Evolutionary conservation across 2,888 invertebrate species (phyloP).

Genomic region (Sicus ferrugineus): DNA sequence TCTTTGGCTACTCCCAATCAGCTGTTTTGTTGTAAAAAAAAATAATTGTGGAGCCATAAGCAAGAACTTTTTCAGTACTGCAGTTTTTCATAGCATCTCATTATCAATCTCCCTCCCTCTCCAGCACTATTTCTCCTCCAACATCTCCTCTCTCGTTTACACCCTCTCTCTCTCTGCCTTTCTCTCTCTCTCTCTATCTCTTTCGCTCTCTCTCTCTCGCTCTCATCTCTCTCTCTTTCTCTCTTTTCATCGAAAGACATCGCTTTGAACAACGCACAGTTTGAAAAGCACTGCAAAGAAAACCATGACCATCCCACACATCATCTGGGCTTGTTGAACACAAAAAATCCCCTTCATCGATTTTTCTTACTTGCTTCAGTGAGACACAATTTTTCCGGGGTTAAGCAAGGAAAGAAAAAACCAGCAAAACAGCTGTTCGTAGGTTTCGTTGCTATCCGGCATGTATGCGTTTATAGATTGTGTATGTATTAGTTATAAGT

Average conservation of each 20-base stretch:
- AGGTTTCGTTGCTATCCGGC: slow-evolving; percentile 14
- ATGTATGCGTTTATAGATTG: not conserved
- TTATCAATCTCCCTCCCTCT: too few relatives aligned
- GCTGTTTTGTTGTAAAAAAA: not conserved
- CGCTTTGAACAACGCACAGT: slow-evolving; percentile 12
- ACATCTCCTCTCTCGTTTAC: not conserved
- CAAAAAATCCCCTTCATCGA: slow-evolving; percentile 27
- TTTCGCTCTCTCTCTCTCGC: not conserved
- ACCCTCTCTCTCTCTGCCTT: not conserved
- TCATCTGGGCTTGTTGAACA: slow-evolving; percentile 39
- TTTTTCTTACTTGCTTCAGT: slow-evolving; percentile 33
- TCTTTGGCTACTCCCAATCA: not conserved
- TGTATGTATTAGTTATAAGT: not conserved
- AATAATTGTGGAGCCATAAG: too few relatives aligned
- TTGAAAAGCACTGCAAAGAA: slow-evolving; percentile 26
- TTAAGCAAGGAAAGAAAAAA: slow-evolving; percentile 14
- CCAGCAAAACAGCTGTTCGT: slow-evolving; percentile 31
- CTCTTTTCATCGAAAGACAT: slow-evolving; percentile 13
- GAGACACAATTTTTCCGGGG: slow-evolving; percentile 30
- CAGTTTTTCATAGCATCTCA: too few relatives aligned
- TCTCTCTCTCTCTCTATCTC: not conserved
- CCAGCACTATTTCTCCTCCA: too few relatives aligned
- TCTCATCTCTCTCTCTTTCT: slow-evolving; percentile 24
- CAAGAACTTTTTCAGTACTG: too few relatives aligned
- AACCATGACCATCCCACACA: slow-evolving; percentile 43